Conservation (phyloP, 2,888 invertebrate genomes). For the Pachymerium ferrugineum region DNA sequence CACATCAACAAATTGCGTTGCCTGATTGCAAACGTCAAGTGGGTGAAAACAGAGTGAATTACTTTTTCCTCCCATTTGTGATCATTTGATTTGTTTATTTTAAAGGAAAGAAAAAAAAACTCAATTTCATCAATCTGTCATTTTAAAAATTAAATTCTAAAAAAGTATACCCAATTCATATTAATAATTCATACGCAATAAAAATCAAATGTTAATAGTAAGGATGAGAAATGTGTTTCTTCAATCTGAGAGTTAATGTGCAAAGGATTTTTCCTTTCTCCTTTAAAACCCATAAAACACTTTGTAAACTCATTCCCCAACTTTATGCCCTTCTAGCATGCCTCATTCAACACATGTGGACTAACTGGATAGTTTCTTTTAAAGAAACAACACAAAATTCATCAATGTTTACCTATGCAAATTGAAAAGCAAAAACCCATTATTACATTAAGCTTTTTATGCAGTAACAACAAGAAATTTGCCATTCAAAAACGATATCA, state of each 20-base stretch:
- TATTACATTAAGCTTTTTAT: neutral
- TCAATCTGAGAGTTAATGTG: neutral
- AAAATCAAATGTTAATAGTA: too few relatives aligned
- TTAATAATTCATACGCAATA: too few relatives aligned
- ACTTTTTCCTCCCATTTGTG: too few relatives aligned
- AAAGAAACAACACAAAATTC: neutral
- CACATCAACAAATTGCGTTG: too few relatives aligned
- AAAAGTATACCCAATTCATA: too few relatives aligned
- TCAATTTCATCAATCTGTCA: too few relatives aligned
- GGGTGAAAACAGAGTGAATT: too few relatives aligned
- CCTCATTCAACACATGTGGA: slow-evolving; percentile 11
- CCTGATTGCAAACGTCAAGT: too few relatives aligned
- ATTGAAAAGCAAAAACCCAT: neutral
- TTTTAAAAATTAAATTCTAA: too few relatives aligned
- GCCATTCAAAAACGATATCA: neutral
- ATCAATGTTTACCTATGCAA: neutral
- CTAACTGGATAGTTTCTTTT: neutral
- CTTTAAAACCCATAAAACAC: slow-evolving; percentile 27
- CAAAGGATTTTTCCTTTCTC: neutral
- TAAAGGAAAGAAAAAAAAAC: too few relatives aligned
- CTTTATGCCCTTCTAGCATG: neutral
- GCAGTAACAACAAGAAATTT: neutral
- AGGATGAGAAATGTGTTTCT: too few relatives aligned
- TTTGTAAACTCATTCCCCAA: slow-evolving; percentile 16
- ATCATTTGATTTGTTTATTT: too few relatives aligned